A percentile compares a stretch with the other conserved stretches of the same genome.
Conservation (phyloP, 2,888 invertebrate species). For the Patella caerulea region DNA sequence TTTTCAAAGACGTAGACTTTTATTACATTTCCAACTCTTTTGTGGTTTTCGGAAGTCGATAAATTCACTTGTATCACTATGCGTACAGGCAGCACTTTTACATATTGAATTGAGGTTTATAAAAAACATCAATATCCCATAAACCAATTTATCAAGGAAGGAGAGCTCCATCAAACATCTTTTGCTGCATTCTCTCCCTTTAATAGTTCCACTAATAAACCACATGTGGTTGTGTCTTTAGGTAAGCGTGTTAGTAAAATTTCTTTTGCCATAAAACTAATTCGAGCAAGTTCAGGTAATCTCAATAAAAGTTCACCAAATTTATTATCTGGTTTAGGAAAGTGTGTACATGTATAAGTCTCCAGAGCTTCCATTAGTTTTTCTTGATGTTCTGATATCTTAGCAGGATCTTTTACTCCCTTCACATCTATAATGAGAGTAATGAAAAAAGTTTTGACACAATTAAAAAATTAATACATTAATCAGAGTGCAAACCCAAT, state of each 20-base stretch:
- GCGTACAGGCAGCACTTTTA: no score
- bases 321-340: slow-evolving; percentile 93
- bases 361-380: slow-evolving; percentile 92
- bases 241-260: slow-evolving; percentile 79
- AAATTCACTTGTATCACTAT: no score
- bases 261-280: slow-evolving; percentile 93
- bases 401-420: slow-evolving; percentile 92
- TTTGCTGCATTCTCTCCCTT: slow-evolving; percentile 59
- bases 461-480: no score
- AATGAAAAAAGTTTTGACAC: no score
- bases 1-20: no score
- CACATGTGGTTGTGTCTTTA: slow-evolving; percentile 91
- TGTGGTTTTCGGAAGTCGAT: no score
- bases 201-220: slow-evolving; percentile 95
- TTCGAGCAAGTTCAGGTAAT: slow-evolving; percentile 94
- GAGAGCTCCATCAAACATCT: slow-evolving; percentile 19
- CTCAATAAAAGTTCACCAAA: slow-evolving; percentile 93
- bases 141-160: no score
- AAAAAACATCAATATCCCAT: no score
- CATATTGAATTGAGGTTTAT: no score
- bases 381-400: slow-evolving; percentile 93
- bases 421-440: slow-evolving; percentile 81
- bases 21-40: no score
- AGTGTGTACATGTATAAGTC: slow-evolving; percentile 90
- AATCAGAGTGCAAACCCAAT: no score